phyloP scores from a whole-genome alignment of 2,888 invertebrate genomes.

The Hirtodrosophila trivittata region DNA sequence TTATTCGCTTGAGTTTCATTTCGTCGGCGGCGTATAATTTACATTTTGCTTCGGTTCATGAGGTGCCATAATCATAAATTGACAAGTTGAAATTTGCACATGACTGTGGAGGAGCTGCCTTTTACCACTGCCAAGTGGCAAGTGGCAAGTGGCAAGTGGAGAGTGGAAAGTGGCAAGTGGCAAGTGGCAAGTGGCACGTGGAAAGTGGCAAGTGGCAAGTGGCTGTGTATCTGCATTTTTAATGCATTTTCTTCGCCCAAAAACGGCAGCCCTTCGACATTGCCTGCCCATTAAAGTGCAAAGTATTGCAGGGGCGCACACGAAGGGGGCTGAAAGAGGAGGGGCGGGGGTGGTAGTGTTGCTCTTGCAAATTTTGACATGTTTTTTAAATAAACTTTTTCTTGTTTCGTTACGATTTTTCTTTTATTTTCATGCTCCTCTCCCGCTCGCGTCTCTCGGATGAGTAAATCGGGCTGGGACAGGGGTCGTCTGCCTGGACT shows the following conservation, averaged over 20 bases:
- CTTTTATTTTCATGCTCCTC: conserved; percentile 10
- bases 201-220: background rate
- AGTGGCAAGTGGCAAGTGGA: background rate
- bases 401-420: conserved; percentile 1
- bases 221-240: conserved; percentile 71
- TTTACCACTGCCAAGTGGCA: background rate
- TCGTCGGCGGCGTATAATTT: conserved; percentile 70
- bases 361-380: conserved; percentile 51
- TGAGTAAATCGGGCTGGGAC: too few species aligned
- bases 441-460: background rate
- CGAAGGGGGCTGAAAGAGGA: background rate
- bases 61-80: conserved; percentile 81
- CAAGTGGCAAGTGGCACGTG: background rate
- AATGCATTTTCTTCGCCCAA: conserved; percentile 58
- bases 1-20: conserved; percentile 74
- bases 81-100: conserved; percentile 79
- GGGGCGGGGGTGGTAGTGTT: background rate
- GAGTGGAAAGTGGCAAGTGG: background rate
- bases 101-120: conserved; percentile 36
- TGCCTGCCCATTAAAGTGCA: conserved; percentile 63
- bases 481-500: too few species aligned
- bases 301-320: conserved; percentile 50
- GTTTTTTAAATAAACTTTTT: conserved; percentile 50
- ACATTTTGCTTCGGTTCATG: conserved; percentile 76
- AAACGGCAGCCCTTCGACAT: conserved; percentile 16